Evolutionary conservation across 2,113 vertebrate genomes (phyloP).

Genomic region (Variabilichromis moorii): DNA sequence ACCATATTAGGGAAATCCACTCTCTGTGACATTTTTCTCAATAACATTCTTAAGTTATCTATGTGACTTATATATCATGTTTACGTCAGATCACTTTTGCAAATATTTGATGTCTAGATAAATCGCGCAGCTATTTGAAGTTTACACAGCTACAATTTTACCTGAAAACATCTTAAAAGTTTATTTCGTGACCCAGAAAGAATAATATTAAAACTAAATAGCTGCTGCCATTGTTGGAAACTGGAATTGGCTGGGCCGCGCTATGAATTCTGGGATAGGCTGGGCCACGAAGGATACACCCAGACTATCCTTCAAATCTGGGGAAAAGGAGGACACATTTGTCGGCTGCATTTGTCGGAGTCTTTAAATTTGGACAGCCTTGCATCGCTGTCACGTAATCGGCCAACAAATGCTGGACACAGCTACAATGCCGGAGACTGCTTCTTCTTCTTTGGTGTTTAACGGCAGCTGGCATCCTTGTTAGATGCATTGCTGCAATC

Average conservation of each 20-base stretch:
- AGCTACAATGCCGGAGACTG: neutral
- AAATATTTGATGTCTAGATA: neutral
- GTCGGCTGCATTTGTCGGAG: rapidly evolving
- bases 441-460: neutral
- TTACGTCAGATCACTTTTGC: neutral
- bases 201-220: neutral
- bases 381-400: neutral
- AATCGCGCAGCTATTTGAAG: neutral
- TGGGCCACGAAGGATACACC: neutral
- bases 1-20: neutral
- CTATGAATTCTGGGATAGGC: neutral
- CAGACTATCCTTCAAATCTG: neutral
- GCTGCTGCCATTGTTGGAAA: neutral
- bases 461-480: neutral
- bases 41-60: rapidly evolving
- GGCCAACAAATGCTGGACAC: neutral
- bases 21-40: neutral
- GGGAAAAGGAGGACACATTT: neutral
- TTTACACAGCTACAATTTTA: rapidly evolving
- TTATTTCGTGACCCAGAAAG: rapidly evolving
- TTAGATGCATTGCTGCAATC: rapidly evolving
- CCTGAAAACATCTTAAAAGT: neutral
- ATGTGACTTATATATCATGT: neutral
- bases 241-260: neutral
- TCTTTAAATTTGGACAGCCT: neutral